Percentiles rank a stretch among this genome's conserved stretches.
phyloP scores from a whole-genome alignment of 2,888 invertebrate genomes.

The Agriotes lineatus region DNA sequence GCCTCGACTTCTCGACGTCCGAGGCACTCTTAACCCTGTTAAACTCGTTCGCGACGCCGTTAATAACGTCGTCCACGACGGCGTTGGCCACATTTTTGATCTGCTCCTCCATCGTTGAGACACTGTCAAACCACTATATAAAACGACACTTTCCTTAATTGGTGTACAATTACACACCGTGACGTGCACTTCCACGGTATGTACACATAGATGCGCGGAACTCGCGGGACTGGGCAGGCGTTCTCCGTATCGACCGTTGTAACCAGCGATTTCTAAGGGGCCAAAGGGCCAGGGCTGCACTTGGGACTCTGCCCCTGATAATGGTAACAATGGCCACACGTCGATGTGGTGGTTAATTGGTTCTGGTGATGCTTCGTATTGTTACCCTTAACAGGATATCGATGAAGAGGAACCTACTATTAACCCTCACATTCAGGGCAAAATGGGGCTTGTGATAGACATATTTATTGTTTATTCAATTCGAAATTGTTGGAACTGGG shows the following conservation, averaged over 20 bases:
- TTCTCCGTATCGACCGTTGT: constrained; percentile 40
- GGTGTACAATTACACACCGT: constrained; percentile 32
- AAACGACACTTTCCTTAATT: constrained; percentile 31
- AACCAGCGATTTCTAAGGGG: constrained; percentile 33
- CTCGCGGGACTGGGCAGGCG: constrained; percentile 38
- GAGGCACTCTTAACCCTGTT: constrained; percentile 51
- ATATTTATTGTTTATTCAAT: too few species aligned
- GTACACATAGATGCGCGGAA: constrained; percentile 37
- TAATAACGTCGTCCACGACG: constrained; percentile 62
- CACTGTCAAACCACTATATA: constrained; percentile 29
- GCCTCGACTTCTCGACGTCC: constrained; percentile 49
- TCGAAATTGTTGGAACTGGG: too few species aligned
- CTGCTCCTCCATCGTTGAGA: constrained; percentile 48
- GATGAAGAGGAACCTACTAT: background rate
- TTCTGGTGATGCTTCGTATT: too few species aligned
- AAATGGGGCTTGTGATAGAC: too few species aligned
- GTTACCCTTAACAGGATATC: too few species aligned
- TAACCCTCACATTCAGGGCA: too few species aligned
- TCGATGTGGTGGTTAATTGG: background rate
- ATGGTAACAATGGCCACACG: constrained; percentile 1
- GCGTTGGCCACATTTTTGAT: constrained; percentile 58
- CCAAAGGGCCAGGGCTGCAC: constrained; percentile 39
- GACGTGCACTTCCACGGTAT: constrained; percentile 35
- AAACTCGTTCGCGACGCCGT: constrained; percentile 58
- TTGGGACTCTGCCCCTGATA: constrained; percentile 34